Evolutionary conservation across 2,888 invertebrate genomes (phyloP).

Genomic region (Miltochrista miniata): DNA sequence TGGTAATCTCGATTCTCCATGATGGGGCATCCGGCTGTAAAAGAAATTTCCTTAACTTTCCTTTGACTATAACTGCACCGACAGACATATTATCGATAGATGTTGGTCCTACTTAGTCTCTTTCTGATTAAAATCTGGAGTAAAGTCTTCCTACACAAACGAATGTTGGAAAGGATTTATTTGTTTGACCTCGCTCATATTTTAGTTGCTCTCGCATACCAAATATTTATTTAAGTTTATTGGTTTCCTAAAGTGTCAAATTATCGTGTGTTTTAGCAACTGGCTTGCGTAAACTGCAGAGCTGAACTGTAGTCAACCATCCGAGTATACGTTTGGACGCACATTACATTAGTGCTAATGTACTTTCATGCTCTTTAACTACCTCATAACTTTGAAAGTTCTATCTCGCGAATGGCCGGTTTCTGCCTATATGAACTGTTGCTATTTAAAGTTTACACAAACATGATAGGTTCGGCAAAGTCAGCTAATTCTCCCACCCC

Average conservation of each 20-base stretch:
- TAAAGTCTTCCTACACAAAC: too few relatives aligned
- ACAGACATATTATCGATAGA: slow-evolving; percentile 46
- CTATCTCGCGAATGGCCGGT: slow-evolving; percentile 23
- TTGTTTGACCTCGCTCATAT: too few relatives aligned
- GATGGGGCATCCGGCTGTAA: slow-evolving; percentile 52
- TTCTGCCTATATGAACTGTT: slow-evolving; percentile 7
- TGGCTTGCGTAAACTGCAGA: slow-evolving; percentile 19
- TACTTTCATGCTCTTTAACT: slow-evolving; percentile 25
- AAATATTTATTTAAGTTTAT: slow-evolving; percentile 5
- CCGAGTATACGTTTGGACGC: slow-evolving; percentile 13
- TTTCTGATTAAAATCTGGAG: neutral
- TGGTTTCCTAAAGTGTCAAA: slow-evolving; percentile 12
- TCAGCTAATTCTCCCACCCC: neutral
- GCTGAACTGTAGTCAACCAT: slow-evolving; percentile 14
- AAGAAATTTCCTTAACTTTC: slow-evolving; percentile 52
- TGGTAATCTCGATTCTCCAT: slow-evolving; percentile 40
- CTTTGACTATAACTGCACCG: slow-evolving; percentile 32
- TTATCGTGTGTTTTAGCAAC: slow-evolving; percentile 15
- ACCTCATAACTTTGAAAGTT: slow-evolving; percentile 32
- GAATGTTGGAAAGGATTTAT: too few relatives aligned
- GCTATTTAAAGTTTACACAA: neutral
- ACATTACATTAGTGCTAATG: slow-evolving; percentile 29
- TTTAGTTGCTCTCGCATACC: too few relatives aligned
- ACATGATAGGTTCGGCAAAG: neutral
- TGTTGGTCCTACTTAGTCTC: slow-evolving; percentile 49